Evolutionary conservation across 2,113 vertebrate genomes (phyloP).

Genomic region (Pagrus major): DNA sequence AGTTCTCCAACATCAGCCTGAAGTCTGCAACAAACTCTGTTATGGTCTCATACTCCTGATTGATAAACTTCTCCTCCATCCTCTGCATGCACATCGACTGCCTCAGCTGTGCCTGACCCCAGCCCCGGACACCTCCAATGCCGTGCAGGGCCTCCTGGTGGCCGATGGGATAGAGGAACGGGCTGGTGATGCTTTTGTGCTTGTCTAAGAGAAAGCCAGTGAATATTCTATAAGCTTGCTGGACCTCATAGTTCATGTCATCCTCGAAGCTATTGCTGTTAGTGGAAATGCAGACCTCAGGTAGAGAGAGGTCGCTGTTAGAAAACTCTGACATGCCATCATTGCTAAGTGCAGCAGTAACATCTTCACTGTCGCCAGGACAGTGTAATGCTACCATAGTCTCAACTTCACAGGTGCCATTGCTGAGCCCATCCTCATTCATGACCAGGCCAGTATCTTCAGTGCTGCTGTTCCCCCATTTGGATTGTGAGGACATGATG

Average conservation of each 20-base stretch:
- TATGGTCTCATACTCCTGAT: conserved; percentile 89
- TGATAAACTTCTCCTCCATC: conserved; percentile 93
- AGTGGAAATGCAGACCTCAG: conserved; percentile 77
- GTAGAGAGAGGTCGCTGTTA: conserved; percentile 73
- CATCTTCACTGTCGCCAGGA: conserved; percentile 33
- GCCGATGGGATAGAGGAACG: conserved; percentile 86
- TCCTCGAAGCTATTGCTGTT: conserved; percentile 77
- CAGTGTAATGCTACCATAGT: conserved; percentile 42
- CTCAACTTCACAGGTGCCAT: conserved; percentile 66
- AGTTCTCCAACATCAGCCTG: conserved; percentile 93
- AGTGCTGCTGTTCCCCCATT: conserved; percentile 44
- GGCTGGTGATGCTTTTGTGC: conserved; percentile 88
- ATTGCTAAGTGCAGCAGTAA: conserved; percentile 37
- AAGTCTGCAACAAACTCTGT: conserved; percentile 96
- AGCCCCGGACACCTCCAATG: conserved; percentile 53
- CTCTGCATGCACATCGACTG: conserved; percentile 86
- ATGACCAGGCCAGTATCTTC: conserved; percentile 27
- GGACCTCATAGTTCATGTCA: conserved; percentile 89
- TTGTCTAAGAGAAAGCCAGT: conserved; percentile 92
- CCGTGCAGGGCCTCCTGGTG: conserved; percentile 71
- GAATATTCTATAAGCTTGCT: conserved; percentile 93
- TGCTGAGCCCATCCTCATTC: conserved; percentile 60
- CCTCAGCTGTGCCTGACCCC: conserved; percentile 60
- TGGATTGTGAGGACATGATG: conserved; percentile 56
- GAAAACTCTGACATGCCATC: conserved; percentile 73